Evolutionary conservation across 2,113 vertebrate genomes (phyloP), one percentile per base, ranked within the genome.

Genomic region (Syrmaticus mikado): DNA sequence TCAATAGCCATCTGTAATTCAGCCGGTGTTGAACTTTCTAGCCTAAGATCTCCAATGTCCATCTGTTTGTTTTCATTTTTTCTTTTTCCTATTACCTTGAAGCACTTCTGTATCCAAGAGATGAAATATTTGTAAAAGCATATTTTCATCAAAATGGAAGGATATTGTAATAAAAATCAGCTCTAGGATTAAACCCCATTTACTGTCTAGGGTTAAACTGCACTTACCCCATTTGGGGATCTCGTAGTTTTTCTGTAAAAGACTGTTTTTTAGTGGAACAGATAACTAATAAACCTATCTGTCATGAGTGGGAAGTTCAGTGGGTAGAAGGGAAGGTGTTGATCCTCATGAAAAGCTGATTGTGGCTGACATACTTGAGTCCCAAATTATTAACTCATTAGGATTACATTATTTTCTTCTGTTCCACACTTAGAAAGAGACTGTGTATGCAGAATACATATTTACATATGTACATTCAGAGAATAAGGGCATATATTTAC

Each of bases 1-100:
- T 57, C 14, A n/a, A 3, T 4, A 17, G 25, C 10, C 22, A 1
- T 48, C 34, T 68, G 28, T 22, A 38, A 0, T 0, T 75, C 4
- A 11, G 28, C 15, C 4, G 8, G 21, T 7, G 19, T 3, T 4
- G 6, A 20, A 8, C 5, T 70, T 65, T 28, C 32, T 50, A 13
- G 8, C 27, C 9, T 24, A 38, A 57, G 32, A 30, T 36, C 72
- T 67, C 21, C 36, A 15, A 4, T 40, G 61, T 28, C 25, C 53
- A 57, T 57, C 24, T 64, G 60, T 38, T 62, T 62, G 10, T 27
- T 38, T 27, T 25, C 12, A 19, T 58, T 34, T 64, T 64, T 40
- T 36, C 3, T 67, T 53, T 45, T 77, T 71, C 11, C 8, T n/a
- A 40, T 8, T 43, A 19, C 4, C 27, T 68, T 57, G n/a, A 53